phyloP scores from a whole-genome alignment of 2,113 vertebrate genomes.

The Entomyzon cyanotis region DNA sequence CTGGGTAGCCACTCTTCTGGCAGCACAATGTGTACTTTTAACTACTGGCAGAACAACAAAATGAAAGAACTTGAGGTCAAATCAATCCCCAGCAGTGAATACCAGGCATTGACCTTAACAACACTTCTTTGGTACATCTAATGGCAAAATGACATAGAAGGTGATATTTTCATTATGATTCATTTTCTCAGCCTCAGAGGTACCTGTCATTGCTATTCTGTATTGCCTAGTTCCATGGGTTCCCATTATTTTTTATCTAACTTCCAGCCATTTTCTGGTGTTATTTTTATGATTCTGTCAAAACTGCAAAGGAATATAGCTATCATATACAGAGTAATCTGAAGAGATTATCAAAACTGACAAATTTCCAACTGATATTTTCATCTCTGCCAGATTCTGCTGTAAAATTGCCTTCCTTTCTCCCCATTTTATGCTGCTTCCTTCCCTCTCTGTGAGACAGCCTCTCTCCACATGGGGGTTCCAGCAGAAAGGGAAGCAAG shows the following conservation, averaged over 20 bases:
- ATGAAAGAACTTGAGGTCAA: neutral
- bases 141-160: neutral
- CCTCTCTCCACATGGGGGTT: neutral
- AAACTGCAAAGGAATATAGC: neutral
- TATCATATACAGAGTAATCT: neutral
- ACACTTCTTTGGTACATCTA: neutral
- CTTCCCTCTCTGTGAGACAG: neutral
- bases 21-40: neutral
- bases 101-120: neutral
- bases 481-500: neutral
- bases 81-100: neutral
- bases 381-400: neutral
- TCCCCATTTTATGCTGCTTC: neutral
- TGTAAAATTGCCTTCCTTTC: neutral
- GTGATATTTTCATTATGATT: neutral
- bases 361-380: neutral
- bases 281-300: neutral
- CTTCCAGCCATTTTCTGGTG: neutral
- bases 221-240: neutral
- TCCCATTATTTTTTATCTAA: neutral
- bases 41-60: constrained; percentile 3
- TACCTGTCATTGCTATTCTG: neutral
- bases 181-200: neutral
- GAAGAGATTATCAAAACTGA: neutral
- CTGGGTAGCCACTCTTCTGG: neutral